phyloP scores from a whole-genome alignment of 2,888 invertebrate genomes.

The Mesorhabditis sp. region DNA sequence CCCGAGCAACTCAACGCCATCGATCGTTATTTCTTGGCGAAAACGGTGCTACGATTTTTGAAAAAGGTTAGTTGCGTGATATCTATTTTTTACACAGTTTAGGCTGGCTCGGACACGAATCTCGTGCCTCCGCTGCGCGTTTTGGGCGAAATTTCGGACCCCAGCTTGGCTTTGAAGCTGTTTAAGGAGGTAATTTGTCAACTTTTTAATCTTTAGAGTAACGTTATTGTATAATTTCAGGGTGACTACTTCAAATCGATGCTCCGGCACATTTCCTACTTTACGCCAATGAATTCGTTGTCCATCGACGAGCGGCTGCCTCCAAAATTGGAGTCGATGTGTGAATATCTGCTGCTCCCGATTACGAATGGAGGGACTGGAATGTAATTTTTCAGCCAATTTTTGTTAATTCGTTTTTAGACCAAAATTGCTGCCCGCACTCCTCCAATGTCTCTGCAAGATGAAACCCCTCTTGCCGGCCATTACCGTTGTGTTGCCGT shows the following conservation, averaged over 20 bases:
- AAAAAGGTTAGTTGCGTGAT: no score
- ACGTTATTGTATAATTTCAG: not conserved
- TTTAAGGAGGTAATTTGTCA: not conserved
- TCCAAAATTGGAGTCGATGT: not conserved
- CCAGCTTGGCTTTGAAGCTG: not conserved
- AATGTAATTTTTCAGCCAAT: not conserved
- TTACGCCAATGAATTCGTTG: not conserved
- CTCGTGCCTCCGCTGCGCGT: not conserved
- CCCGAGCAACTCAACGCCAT: no score
- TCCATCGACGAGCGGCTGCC: not conserved
- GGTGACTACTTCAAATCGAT: not conserved
- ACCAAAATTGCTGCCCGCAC: not conserved
- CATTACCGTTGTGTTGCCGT: not conserved
- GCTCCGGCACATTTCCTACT: not conserved
- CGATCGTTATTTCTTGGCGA: no score
- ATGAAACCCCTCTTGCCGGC: not conserved
- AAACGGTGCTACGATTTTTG: no score
- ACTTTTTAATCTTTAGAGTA: not conserved
- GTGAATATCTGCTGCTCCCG: not conserved
- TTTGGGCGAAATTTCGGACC: not conserved
- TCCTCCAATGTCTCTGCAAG: not conserved
- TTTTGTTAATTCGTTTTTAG: not conserved
- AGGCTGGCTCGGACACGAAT: not conserved
- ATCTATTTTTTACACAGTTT: not conserved
- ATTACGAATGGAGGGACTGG: not conserved